Evolutionary conservation across 2,888 invertebrate species (phyloP), one percentile per base, ranked within the genome.

Genomic region (Tyria jacobaeae): DNA sequence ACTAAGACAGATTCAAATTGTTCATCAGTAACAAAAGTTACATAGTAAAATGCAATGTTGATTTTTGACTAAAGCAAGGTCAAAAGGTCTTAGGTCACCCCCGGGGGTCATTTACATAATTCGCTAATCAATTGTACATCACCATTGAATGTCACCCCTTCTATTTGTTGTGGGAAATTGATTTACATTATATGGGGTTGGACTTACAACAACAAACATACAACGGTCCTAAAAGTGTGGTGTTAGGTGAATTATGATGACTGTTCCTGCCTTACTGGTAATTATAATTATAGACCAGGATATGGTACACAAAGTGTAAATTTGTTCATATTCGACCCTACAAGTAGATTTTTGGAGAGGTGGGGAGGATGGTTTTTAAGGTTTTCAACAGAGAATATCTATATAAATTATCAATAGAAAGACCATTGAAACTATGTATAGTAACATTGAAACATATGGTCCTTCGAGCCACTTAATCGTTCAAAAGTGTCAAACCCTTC

Each of bases 101-200:
- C 57, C 59, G 25, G 53, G 59, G 66, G 59, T 62, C 31, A 74
- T 77, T 75, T 75, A 61, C 77, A 75, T 75, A 77, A 75, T 74
- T 59, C 75, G 37, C 47, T 74, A 69, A 77, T 75, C 75, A 71
- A 74, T 77, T 77, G 77, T 60, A 57, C 50, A 76, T 68, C 71
- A 73, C 58, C 64, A 51, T 59, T 57, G 56, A 41, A 27, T 10
- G 52, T 59, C 9, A 75, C 76, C 75, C 74, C 59, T 74, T 73
- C 62, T 76, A 51, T 75, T 75, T 73, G 69, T 57, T 74, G 75
- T 62, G 62, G 65, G 57, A 62, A 63, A 76, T 68, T 67, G 67
- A 68, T 76, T 73, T 62, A 48, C 60, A 62, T 50, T 67, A n/a
- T 39, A 64, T 62, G 44, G 53, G 56, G 60, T 47, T 50, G n/a